phyloP scores from a whole-genome alignment of 2,888 invertebrate species.

The Orthosia gothica region DNA sequence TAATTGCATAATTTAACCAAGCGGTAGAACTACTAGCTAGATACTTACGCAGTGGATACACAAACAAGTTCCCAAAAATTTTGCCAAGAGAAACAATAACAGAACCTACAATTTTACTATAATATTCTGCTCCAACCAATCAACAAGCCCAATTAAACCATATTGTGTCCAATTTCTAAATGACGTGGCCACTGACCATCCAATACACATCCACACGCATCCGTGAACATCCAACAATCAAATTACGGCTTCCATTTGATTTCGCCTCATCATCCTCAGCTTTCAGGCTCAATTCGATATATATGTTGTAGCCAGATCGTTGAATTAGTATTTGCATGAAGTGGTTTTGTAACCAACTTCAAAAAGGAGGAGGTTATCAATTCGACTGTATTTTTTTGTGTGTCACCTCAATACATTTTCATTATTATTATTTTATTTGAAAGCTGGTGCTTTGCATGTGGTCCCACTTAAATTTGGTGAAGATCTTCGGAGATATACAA shows the following conservation, averaged over 20 bases:
- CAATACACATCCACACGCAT: slow-evolving; percentile 21
- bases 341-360: not conserved
- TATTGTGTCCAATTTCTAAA: slow-evolving; percentile 27
- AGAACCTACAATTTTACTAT: not conserved
- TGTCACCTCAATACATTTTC: no score
- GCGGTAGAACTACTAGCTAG: no score
- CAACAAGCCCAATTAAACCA: slow-evolving; percentile 17
- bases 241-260: slow-evolving; percentile 48
- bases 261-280: slow-evolving; percentile 29
- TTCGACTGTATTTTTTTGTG: no score
- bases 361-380: no score
- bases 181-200: slow-evolving; percentile 1
- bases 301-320: not conserved
- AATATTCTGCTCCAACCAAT: not conserved
- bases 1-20: no score
- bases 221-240: slow-evolving; percentile 42
- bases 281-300: slow-evolving; percentile 17
- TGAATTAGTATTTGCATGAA: not conserved
- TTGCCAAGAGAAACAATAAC: no score
- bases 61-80: no score
- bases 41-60: no score
- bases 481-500: no score
- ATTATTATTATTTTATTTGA: no score
- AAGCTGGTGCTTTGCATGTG: no score
- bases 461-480: no score